These are phyloP conservation scores for Umimayanthus chanpuru DNA, from an alignment of 92 coral and sea anemone genomes.

Conservation along the genomic window DNA sequence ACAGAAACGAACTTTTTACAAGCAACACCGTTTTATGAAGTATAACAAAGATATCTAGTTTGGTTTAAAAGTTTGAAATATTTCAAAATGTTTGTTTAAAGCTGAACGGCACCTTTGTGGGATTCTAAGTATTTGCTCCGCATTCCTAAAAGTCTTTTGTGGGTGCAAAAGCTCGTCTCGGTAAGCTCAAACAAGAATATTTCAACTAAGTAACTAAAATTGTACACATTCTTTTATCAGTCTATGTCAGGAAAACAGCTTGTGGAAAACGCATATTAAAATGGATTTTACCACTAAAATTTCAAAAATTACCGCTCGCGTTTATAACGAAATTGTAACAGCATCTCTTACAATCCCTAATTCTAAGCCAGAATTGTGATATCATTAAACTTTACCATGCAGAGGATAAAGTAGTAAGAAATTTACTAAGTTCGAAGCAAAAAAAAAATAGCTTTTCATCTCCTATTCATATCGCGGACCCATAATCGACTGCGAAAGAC, in stretches of 20 bases:
- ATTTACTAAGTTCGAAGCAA: background rate
- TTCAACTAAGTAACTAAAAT: conserved; percentile 4
- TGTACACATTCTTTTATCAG: conserved; percentile 1
- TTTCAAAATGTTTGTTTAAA: conserved; percentile 13
- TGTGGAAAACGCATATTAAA: too few species aligned
- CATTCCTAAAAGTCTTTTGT: conserved; percentile 20
- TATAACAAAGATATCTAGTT: background rate
- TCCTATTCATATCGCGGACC: background rate
- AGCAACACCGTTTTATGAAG: background rate
- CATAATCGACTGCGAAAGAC: background rate
- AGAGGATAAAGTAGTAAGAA: background rate
- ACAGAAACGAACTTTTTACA: background rate
- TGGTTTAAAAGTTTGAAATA: background rate
- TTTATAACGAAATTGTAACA: background rate
- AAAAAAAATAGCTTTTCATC: background rate
- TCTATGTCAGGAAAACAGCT: background rate
- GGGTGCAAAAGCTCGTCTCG: conserved; percentile 24
- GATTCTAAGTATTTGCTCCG: conserved; percentile 1
- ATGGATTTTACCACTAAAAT: background rate
- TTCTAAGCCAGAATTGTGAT: too few species aligned
- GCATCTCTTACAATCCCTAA: background rate
- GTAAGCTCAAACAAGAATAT: background rate
- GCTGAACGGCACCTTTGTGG: conserved; percentile 31
- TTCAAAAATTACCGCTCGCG: background rate
- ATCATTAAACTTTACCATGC: background rate